These are phyloP conservation scores for Prosapia bicincta DNA, from an alignment of 2,888 invertebrate species.

Conservation along the genomic window DNA sequence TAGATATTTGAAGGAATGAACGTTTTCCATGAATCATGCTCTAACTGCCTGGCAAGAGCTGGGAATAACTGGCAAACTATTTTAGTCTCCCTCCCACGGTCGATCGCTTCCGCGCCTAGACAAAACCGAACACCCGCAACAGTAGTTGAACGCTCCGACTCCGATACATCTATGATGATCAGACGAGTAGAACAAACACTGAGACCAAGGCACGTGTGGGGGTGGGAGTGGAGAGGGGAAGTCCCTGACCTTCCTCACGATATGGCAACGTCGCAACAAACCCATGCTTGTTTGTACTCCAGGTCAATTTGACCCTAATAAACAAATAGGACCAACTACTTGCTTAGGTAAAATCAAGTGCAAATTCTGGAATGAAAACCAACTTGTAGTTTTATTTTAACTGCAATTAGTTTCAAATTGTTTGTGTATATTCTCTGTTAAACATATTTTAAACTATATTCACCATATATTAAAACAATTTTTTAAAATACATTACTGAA, in stretches of 20 bases:
- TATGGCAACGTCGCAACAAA: constrained; percentile 10
- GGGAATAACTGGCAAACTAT: neutral
- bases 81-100: neutral
- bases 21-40: too few relatives aligned
- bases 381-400: too few relatives aligned
- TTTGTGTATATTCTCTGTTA: too few relatives aligned
- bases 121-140: neutral
- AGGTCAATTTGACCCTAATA: neutral
- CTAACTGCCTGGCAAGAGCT: too few relatives aligned
- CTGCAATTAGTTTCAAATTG: too few relatives aligned
- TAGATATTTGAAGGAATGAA: too few relatives aligned
- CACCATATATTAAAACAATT: too few relatives aligned
- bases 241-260: constrained; percentile 18
- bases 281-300: neutral
- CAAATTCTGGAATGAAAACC: too few relatives aligned
- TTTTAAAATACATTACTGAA: too few relatives aligned
- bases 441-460: too few relatives aligned
- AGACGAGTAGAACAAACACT: neutral
- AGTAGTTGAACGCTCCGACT: neutral
- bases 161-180: neutral
- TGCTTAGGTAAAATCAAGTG: too few relatives aligned
- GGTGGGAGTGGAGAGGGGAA: constrained; percentile 13
- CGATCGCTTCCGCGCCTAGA: neutral
- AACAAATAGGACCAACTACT: too few relatives aligned
- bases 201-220: neutral